Base-by-base conservation (phyloP, 2,113 vertebrate species). In the Calidris pugnax region DNA sequence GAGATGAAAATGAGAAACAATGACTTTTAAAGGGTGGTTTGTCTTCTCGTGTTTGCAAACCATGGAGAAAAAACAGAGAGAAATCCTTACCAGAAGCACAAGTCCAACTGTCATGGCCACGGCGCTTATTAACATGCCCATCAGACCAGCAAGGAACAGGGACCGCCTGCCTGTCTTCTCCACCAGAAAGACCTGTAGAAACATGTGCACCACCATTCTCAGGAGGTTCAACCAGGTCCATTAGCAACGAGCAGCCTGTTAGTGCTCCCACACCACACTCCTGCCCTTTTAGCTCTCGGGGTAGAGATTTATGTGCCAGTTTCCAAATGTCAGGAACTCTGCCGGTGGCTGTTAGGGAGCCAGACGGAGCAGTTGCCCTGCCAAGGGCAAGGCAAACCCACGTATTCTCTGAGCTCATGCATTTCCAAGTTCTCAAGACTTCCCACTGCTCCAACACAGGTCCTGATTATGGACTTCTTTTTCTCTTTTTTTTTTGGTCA, bases 71-170 rank as follows among this genome's bases (percentile, higher is more conserved):
- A 64, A 27, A 47, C 9, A 2, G 35, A 56, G 50, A 78, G 35
- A 74, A 87, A 45, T 75, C 91, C 98, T 97, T 97, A 99, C 99
- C 99, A 98, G 98, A 9, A 99, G 96, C 33, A 95, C 97, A 14
- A 99, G 98, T 83, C 99, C 99, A 32, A 99, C 90, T 0, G 99
- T 99, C 99, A 99, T 99, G 93, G 98, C 97, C 71, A 99, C 59
- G 0, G 99, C 97, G 11, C 99, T 99, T 85, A 98, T 48, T 83
- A 98, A 98, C 99, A 99, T 99, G 45, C 99, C 99, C 56, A 93
- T 94, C 86, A 99, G 97, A 47, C 99, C 99, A 12, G 96, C 95
- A 22, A 99, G 90, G 93, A 98, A 98, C 82, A 99, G 96, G 4
- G 98, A 98, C 22, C 99, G 96, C 59, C 99, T 98, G 47, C 99